These are phyloP conservation scores for Pteromalus puparum DNA, from an alignment of 1,140 invertebrate species.

Conservation along the genomic window DNA sequence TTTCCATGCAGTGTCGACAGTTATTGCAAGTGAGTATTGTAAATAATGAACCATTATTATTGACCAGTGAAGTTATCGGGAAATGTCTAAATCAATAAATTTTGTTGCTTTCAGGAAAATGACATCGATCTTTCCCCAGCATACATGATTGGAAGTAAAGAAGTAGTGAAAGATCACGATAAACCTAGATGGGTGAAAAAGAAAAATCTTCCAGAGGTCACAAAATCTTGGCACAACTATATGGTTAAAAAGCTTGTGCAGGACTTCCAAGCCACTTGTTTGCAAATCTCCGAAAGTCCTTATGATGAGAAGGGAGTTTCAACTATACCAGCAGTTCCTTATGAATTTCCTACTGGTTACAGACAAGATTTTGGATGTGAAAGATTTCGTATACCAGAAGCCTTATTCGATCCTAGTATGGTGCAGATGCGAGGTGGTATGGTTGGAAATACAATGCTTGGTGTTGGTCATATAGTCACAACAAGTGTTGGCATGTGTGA, in stretches of 20 bases:
- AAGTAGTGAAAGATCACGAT: conserved; percentile 86
- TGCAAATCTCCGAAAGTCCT: conserved; percentile 86
- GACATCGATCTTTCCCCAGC: conserved; percentile 88
- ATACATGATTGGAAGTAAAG: conserved; percentile 88
- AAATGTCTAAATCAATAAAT: not conserved
- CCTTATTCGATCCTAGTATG: conserved; percentile 87
- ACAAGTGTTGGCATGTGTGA: conserved; percentile 94
- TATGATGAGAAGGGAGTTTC: conserved; percentile 87
- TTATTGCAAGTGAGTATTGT: conserved; percentile 78
- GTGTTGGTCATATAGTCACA: conserved; percentile 88
- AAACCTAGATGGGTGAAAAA: conserved; percentile 86
- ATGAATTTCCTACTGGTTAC: conserved; percentile 93
- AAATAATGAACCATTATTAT: conserved; percentile 5
- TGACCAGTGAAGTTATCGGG: no score
- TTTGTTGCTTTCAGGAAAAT: conserved; percentile 76
- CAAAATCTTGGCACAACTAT: conserved; percentile 89
- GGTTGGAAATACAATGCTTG: conserved; percentile 84
- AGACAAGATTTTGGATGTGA: conserved; percentile 89
- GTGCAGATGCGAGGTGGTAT: conserved; percentile 76
- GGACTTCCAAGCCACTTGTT: conserved; percentile 83
- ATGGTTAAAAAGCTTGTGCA: conserved; percentile 87
- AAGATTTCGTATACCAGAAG: conserved; percentile 89
- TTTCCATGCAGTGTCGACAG: conserved; percentile 85
- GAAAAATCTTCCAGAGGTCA: conserved; percentile 84
- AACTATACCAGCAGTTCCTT: conserved; percentile 87